Conservation (phyloP, 1,140 invertebrate genomes). For the Nasonia giraulti region DNA sequence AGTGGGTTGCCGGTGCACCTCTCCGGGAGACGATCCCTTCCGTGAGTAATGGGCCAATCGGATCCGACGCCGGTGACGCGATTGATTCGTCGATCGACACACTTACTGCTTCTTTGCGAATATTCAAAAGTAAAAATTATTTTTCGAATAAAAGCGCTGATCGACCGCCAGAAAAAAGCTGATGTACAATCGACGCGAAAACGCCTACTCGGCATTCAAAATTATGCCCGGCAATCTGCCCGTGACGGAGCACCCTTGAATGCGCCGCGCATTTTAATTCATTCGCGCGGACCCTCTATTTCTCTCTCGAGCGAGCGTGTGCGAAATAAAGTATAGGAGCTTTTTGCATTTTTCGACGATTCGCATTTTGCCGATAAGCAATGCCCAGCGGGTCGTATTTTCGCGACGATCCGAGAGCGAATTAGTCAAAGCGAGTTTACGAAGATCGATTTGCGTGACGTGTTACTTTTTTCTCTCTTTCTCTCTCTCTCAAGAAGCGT, state of each 20-base stretch:
- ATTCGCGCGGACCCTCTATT: not conserved
- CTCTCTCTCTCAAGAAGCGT: not conserved
- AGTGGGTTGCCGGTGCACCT: not conserved
- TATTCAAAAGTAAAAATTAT: too few relatives aligned
- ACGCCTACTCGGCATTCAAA: not conserved
- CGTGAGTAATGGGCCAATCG: not conserved
- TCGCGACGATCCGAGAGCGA: not conserved
- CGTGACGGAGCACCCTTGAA: not conserved
- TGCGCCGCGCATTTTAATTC: slow-evolving; percentile 13
- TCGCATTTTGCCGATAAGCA: too few relatives aligned
- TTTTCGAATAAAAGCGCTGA: too few relatives aligned
- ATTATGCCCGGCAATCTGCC: slow-evolving; percentile 1
- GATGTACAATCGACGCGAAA: not conserved
- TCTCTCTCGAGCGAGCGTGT: too few relatives aligned
- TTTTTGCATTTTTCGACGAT: not conserved
- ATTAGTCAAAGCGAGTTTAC: not conserved
- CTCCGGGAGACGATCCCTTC: too few relatives aligned
- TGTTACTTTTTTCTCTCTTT: not conserved
- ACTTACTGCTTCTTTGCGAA: not conserved
- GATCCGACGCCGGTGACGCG: not conserved
- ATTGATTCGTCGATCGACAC: not conserved
- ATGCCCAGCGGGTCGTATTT: not conserved
- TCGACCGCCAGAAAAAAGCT: not conserved
- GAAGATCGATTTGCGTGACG: not conserved
- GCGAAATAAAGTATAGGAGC: not conserved